phyloP scores from a whole-genome alignment of 2,113 vertebrate species.

The Indicator maculatus region DNA sequence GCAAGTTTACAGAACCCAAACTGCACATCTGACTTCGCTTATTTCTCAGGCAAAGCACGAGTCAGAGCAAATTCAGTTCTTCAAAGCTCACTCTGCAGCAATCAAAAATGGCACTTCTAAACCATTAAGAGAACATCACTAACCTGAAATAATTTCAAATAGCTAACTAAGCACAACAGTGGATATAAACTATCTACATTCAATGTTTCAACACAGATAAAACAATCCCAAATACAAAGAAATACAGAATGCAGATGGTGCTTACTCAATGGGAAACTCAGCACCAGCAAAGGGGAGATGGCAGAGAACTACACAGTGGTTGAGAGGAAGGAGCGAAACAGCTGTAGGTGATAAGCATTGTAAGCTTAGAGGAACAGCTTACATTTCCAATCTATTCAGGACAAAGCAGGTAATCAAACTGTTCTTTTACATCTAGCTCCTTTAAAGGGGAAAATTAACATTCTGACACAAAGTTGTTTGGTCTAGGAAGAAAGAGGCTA shows the following conservation, averaged over 20 bases:
- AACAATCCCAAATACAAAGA: neutral
- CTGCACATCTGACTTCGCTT: neutral
- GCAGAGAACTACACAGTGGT: neutral
- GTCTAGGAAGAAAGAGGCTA: neutral
- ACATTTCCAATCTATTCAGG: neutral
- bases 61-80: neutral
- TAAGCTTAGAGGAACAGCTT: neutral
- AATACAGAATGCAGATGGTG: neutral
- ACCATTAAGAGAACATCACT: neutral
- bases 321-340: neutral
- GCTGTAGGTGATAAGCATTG: neutral
- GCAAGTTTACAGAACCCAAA: constrained; percentile 8
- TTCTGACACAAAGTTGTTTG: neutral
- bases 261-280: neutral
- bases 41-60: neutral
- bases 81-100: neutral
- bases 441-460: neutral
- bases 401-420: neutral
- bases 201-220: neutral
- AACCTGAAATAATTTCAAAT: neutral
- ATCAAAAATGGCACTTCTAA: neutral
- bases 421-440: neutral
- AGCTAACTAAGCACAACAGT: neutral
- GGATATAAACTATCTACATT: neutral
- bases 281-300: neutral